Evolutionary conservation across 1,140 invertebrate species (phyloP).

Genomic region (Bathynomus jamesi): DNA sequence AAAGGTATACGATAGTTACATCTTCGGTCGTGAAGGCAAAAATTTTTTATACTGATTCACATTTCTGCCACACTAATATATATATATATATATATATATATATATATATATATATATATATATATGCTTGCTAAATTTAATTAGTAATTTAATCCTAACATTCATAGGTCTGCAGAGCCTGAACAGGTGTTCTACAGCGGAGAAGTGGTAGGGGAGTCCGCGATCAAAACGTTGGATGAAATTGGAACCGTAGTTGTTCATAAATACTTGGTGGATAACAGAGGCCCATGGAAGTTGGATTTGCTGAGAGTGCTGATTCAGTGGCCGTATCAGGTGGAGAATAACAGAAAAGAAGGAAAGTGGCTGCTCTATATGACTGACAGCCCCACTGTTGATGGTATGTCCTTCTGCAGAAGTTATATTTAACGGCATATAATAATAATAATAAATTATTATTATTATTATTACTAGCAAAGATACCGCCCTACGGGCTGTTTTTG

Average conservation of each 20-base stretch:
- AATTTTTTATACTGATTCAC: too few relatives aligned
- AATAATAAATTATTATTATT: neutral
- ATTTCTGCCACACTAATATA: too few relatives aligned
- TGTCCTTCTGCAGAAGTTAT: neutral
- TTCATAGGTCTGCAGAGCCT: conserved; percentile 50
- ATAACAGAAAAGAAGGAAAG: conserved; percentile 66
- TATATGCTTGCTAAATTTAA: too few relatives aligned
- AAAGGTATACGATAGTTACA: too few relatives aligned
- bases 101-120: too few relatives aligned
- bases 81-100: too few relatives aligned
- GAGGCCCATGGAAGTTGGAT: conserved; percentile 74
- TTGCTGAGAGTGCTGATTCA: conserved; percentile 68
- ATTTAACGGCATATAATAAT: neutral
- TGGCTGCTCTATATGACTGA: conserved; percentile 85
- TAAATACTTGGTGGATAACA: conserved; percentile 72
- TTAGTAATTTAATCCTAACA: too few relatives aligned
- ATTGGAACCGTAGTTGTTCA: conserved; percentile 76
- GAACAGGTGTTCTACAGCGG: conserved; percentile 82
- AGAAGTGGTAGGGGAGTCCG: conserved; percentile 67
- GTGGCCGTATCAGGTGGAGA: conserved; percentile 84
- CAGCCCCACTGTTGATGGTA: conserved; percentile 51
- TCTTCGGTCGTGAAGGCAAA: too few relatives aligned
- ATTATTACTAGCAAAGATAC: neutral
- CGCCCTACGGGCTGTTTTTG: too few relatives aligned
- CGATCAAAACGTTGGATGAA: conserved; percentile 71